Evolutionary conservation across 1,140 invertebrate genomes (phyloP).

Genomic region (Drosophila parvula): DNA sequence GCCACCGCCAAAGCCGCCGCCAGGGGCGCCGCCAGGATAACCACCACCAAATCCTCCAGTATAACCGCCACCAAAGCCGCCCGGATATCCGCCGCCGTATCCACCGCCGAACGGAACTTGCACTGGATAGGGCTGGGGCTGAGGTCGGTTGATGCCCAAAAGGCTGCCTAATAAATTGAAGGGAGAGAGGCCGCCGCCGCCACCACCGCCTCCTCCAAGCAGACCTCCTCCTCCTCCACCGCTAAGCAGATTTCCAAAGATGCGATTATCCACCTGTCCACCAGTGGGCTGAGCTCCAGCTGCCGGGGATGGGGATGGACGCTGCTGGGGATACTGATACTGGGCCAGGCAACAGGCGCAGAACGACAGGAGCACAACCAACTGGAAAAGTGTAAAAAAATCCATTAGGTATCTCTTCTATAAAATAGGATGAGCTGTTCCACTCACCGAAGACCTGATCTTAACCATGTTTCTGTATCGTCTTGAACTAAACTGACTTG

Average conservation of each 20-base stretch:
- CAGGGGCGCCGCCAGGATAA: constrained; percentile 33
- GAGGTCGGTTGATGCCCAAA: constrained; percentile 54
- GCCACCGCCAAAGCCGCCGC: constrained; percentile 48
- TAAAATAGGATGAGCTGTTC: neutral
- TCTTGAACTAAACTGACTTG: constrained; percentile 64
- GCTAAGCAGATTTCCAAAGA: constrained; percentile 50
- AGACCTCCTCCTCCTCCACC: constrained; percentile 43
- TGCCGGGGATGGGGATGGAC: constrained; percentile 16
- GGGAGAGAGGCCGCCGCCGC: constrained; percentile 25
- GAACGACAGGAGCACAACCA: constrained; percentile 48
- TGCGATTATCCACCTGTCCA: constrained; percentile 65
- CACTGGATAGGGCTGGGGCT: constrained; percentile 36
- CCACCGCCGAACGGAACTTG: constrained; percentile 41
- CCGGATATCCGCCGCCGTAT: constrained; percentile 38
- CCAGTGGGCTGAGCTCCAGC: constrained; percentile 17
- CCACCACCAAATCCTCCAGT: constrained; percentile 25
- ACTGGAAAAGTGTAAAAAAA: constrained; percentile 10
- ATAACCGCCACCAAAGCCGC: constrained; percentile 35
- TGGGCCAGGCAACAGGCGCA: constrained; percentile 52
- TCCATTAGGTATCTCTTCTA: neutral
- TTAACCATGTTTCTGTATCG: constrained; percentile 55
- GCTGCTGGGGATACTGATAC: constrained; percentile 64
- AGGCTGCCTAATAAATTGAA: constrained; percentile 51
- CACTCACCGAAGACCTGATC: constrained; percentile 58
- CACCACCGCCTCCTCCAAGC: constrained; percentile 36